Conservation (phyloP, 2,113 vertebrate species). For the Gnathonemus echidnorhynchus region DNA sequence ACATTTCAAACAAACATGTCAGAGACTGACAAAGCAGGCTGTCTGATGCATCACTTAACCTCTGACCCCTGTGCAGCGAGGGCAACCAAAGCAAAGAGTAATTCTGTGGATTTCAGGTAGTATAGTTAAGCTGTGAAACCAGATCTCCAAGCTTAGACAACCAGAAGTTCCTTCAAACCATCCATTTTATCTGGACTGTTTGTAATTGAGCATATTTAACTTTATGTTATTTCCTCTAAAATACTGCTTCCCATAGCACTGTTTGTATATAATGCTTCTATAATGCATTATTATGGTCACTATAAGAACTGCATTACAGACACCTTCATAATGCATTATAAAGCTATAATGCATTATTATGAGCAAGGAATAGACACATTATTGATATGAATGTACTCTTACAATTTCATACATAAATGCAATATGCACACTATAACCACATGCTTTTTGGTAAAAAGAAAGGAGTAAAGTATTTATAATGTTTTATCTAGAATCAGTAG, state of each 20-base stretch:
- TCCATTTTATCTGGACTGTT: background rate
- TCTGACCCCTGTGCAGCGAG: background rate
- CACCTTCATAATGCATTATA: background rate
- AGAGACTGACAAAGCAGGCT: background rate
- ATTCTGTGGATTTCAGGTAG: background rate
- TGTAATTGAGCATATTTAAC: background rate
- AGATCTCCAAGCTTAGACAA: background rate
- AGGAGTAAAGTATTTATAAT: background rate
- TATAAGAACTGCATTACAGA: background rate
- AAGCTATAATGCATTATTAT: background rate
- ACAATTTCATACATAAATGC: background rate
- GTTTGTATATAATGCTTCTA: background rate
- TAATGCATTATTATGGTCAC: background rate
- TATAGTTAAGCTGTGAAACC: background rate
- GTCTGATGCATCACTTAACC: constrained; percentile 11
- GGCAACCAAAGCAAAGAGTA: background rate
- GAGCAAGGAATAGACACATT: background rate
- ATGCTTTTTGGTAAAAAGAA: background rate
- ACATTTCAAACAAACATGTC: constrained; percentile 6
- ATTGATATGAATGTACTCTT: background rate
- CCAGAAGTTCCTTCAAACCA: background rate
- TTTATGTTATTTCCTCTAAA: background rate
- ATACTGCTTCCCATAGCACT: background rate
- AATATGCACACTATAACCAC: background rate
- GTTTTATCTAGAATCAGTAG: background rate